Evolutionary conservation across 1,140 invertebrate genomes (phyloP).

Genomic region (Bombus difficillimus): DNA sequence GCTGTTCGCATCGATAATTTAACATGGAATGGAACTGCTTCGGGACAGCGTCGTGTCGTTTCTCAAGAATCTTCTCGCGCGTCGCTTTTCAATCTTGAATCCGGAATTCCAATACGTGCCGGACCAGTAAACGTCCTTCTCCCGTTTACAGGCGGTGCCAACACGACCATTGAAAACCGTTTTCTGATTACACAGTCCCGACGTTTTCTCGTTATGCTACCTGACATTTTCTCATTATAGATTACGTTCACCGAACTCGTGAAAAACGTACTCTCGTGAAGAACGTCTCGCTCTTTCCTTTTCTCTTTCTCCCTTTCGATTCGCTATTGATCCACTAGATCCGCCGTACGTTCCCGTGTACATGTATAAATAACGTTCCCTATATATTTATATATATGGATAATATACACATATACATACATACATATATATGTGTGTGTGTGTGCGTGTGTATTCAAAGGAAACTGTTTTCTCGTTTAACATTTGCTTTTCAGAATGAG

Average conservation of each 20-base stretch:
- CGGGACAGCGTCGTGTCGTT: slow-evolving; percentile 22
- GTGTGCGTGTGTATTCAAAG: not conserved
- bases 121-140: slow-evolving; percentile 48
- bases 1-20: slow-evolving; percentile 59
- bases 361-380: not conserved
- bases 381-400: too few relatives aligned
- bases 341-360: not conserved
- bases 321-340: not conserved
- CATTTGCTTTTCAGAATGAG: slow-evolving; percentile 17
- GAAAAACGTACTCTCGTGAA: not conserved
- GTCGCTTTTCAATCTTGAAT: slow-evolving; percentile 58
- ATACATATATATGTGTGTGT: too few relatives aligned
- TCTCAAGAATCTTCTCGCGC: slow-evolving; percentile 51
- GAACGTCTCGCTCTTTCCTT: not conserved
- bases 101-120: slow-evolving; percentile 47
- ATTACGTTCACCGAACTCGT: slow-evolving; percentile 21
- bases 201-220: slow-evolving; percentile 33
- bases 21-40: slow-evolving; percentile 34
- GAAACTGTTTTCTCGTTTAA: slow-evolving; percentile 6
- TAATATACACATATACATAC: too few relatives aligned
- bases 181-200: slow-evolving; percentile 48
- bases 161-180: slow-evolving; percentile 38
- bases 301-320: not conserved
- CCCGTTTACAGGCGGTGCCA: slow-evolving; percentile 47
- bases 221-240: slow-evolving; percentile 48